Evolutionary conservation across 2,113 vertebrate species (phyloP).

Genomic region (Herpailurus yagouaroundi): DNA sequence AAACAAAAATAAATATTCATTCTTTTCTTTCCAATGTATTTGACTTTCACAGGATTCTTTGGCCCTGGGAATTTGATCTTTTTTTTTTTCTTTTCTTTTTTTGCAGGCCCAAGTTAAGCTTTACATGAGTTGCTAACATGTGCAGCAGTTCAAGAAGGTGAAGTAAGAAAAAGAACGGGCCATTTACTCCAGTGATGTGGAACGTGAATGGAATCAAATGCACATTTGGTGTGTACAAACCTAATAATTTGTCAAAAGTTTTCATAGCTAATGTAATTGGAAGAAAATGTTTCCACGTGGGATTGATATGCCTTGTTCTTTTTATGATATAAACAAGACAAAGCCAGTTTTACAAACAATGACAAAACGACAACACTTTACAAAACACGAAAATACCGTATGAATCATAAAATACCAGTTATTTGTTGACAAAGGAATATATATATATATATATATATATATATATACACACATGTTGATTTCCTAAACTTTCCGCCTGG

Average conservation of each 20-base stretch:
- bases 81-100: not conserved
- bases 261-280: slow-evolving; percentile 24
- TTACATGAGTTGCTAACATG: slow-evolving; percentile 32
- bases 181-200: not conserved
- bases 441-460: not conserved
- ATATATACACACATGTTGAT: not conserved
- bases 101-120: not conserved
- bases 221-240: not conserved
- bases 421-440: not conserved
- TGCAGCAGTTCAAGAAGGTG: not conserved
- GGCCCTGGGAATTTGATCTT: not conserved
- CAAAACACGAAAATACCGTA: not conserved
- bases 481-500: not conserved
- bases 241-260: slow-evolving; percentile 40
- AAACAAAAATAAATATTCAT: slow-evolving; percentile 64
- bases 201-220: not conserved
- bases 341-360: slow-evolving; percentile 33
- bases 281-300: slow-evolving; percentile 60
- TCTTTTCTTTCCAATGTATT: slow-evolving; percentile 28
- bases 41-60: slow-evolving; percentile 50
- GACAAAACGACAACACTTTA: not conserved
- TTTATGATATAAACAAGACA: slow-evolving; percentile 29
- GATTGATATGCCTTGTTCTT: slow-evolving; percentile 49
- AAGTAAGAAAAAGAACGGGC: not conserved
- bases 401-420: slow-evolving; percentile 34